Evolutionary conservation across 2,113 vertebrate genomes (phyloP).

Genomic region (Xenopus borealis): DNA sequence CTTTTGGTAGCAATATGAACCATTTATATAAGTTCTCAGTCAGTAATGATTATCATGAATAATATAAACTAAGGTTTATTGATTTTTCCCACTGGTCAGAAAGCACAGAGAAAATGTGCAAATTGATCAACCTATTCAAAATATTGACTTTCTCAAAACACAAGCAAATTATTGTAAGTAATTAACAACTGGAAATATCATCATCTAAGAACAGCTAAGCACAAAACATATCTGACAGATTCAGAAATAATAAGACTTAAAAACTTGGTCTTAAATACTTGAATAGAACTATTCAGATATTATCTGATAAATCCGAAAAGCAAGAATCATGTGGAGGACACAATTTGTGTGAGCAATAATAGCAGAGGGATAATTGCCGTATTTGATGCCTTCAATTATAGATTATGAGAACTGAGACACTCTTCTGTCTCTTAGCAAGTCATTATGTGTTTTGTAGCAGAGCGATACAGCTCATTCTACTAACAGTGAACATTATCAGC

Average conservation of each 20-base stretch:
- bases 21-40: too few relatives aligned
- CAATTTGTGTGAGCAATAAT: conserved; percentile 57
- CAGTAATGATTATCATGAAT: too few relatives aligned
- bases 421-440: conserved; percentile 56
- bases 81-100: not conserved
- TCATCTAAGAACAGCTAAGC: not conserved
- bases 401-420: conserved; percentile 53
- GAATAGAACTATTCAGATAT: conserved; percentile 51
- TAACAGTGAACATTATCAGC: conserved; percentile 60
- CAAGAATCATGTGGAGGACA: conserved; percentile 60
- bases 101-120: not conserved
- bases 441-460: conserved; percentile 56
- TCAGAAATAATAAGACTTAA: conserved; percentile 28
- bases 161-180: not conserved
- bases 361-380: conserved; percentile 59
- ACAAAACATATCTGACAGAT: not conserved
- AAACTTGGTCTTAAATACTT: conserved; percentile 55
- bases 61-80: not conserved
- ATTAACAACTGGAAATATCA: not conserved
- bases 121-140: not conserved
- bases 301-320: conserved; percentile 55
- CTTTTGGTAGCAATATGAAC: too few relatives aligned
- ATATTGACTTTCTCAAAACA: not conserved
- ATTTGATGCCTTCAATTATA: conserved; percentile 60
- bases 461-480: conserved; percentile 50